These are phyloP conservation scores for Tricholauxania praeusta DNA, from an alignment of 2,888 invertebrate species.

Conservation along the genomic window DNA sequence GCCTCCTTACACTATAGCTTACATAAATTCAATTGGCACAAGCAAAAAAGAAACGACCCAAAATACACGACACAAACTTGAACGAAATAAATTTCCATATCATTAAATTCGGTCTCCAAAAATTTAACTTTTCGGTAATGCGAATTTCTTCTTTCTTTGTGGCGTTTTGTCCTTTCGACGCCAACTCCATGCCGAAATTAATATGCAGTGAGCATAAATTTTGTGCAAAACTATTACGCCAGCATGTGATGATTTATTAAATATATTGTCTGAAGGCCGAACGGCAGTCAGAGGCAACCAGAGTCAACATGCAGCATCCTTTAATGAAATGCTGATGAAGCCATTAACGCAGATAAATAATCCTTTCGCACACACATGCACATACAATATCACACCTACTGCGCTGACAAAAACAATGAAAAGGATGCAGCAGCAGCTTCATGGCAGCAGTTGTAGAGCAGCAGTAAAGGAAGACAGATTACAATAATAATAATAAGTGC, in stretches of 20 bases:
- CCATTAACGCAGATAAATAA: constrained; percentile 39
- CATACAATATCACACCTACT: too few species aligned
- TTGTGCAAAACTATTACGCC: constrained; percentile 21
- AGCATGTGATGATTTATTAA: constrained; percentile 32
- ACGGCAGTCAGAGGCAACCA: neutral
- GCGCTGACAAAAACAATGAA: neutral
- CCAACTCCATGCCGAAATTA: constrained; percentile 7
- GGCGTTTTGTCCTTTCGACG: too few species aligned
- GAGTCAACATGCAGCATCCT: neutral
- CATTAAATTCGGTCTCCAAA: too few species aligned
- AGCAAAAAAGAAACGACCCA: too few species aligned
- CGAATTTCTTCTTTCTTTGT: too few species aligned
- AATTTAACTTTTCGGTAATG: too few species aligned
- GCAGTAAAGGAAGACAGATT: neutral
- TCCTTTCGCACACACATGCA: constrained; percentile 7
- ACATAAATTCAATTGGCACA: too few species aligned
- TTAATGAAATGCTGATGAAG: constrained; percentile 38
- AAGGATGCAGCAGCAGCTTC: neutral
- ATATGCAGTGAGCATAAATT: constrained; percentile 23
- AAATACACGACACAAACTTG: too few species aligned
- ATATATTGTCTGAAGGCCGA: constrained; percentile 13
- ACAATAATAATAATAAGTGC: neutral
- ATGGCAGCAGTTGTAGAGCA: neutral
- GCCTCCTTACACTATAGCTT: too few species aligned
- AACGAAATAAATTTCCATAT: too few species aligned